Percentiles rank a stretch among this genome's conserved stretches.
These are phyloP conservation scores for Folsomia manolachei DNA, from an alignment of 2,888 invertebrate genomes.

Conservation along the genomic window DNA sequence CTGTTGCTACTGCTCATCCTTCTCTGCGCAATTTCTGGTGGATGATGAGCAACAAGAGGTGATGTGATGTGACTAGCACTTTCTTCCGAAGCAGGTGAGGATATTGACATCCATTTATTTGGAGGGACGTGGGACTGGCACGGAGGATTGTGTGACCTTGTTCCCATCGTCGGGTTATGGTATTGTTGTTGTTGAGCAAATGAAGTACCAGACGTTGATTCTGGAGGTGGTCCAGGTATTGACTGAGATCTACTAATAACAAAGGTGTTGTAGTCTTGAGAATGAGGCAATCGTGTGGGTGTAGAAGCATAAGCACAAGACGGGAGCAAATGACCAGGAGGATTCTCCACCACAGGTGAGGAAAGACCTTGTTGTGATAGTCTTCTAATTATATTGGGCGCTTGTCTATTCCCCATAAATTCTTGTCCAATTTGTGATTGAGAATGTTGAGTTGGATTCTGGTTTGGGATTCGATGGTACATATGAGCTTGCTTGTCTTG, in stretches of 20 bases:
- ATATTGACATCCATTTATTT: constrained; percentile 16
- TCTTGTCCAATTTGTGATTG: too few relatives aligned
- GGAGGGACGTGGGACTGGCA: constrained; percentile 10
- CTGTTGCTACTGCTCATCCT: not conserved
- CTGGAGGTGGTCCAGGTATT: not conserved
- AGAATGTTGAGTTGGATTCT: too few relatives aligned
- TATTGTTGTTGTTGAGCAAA: constrained; percentile 7
- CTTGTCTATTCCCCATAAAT: too few relatives aligned
- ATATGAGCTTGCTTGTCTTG: too few relatives aligned
- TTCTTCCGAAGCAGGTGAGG: not conserved
- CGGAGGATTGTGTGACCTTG: not conserved
- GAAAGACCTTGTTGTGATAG: too few relatives aligned
- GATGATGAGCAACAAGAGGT: not conserved
- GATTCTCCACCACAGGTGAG: not conserved
- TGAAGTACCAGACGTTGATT: not conserved
- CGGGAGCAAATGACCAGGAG: too few relatives aligned
- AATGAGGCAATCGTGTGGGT: constrained; percentile 1
- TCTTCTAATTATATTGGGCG: too few relatives aligned
- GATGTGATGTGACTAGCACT: not conserved
- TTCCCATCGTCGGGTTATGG: not conserved
- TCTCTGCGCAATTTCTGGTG: not conserved
- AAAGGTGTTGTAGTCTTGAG: not conserved
- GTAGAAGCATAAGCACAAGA: not conserved
- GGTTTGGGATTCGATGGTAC: too few relatives aligned
- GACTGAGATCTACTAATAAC: not conserved